Evolutionary conservation across 2,797 vertebrate genomes (phyloP), one percentile per base, ranked within the genome.

Genomic region (Oreochromis grahami): DNA sequence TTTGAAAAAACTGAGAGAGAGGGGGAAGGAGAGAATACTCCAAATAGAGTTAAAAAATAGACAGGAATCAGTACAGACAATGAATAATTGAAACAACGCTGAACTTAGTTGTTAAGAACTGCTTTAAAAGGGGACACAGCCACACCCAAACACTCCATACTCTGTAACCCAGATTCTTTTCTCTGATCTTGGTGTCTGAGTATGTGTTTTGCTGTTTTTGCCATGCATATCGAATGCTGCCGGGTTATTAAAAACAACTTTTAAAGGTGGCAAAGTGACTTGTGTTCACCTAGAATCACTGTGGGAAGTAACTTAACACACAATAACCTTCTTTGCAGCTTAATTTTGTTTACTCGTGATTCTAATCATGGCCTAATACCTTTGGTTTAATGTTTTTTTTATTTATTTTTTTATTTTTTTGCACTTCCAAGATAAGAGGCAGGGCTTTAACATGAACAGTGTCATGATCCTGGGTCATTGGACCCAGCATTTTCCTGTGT

Each of bases 11-110:
- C 1, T 2, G 52, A 60, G 65, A 21, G 41, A 72, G 72, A 38
- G 24, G 17, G 8, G 29, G 29, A 34, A 5, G 32, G 21, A 34
- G 45, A 24, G 36, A 45, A 80, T 52, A 80, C 4, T 52, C 13
- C 34, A 60, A 78, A 72, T 3, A 34, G 15, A 81, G 50, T 24
- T 10, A 6, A 12, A 77, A 65, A 60, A 53, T 45, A 81, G 53
- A 83, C 24, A 12, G 68, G 78, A 83, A 83, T 83, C 70, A 14
- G 86, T 76, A 6, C 13, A 76, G 79, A 83, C n/a, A 17, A 80
- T 90, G 78, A 89, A 91, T 91, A 84, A 87, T 88, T 89, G 87
- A 91, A 72, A 26, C 34, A 29, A 43, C 8, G 5, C 10, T 6
- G 6, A 84, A 82, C 55, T 77, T 80, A 77, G 65, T 72, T 29